phyloP scores from a whole-genome alignment of 2,797 vertebrate species.

The Platalea minor region DNA sequence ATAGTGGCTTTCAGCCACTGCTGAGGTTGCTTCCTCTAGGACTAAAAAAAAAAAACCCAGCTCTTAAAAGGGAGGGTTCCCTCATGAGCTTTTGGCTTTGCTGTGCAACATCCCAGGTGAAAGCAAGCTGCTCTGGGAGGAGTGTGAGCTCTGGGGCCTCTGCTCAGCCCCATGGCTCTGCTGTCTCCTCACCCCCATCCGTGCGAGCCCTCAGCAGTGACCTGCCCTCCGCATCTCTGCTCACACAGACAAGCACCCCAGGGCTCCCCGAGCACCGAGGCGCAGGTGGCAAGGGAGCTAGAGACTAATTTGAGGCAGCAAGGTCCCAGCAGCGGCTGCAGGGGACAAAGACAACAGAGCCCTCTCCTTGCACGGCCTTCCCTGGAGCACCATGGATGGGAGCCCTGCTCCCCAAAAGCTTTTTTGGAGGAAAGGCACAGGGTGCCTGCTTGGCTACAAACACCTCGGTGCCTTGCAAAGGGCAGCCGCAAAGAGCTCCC shows the following conservation, averaged over 20 bases:
- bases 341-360: neutral
- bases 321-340: neutral
- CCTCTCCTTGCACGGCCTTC: neutral
- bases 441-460: neutral
- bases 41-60: neutral
- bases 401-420: neutral
- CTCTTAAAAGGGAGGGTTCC: neutral
- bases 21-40: neutral
- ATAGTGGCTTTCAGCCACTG: neutral
- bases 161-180: neutral
- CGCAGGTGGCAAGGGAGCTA: neutral
- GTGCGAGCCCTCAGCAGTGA: neutral
- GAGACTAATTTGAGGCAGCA: neutral
- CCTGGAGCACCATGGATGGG: neutral
- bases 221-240: neutral
- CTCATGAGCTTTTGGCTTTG: neutral
- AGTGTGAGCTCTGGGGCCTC: neutral
- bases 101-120: neutral
- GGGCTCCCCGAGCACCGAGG: rapidly evolving
- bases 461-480: neutral
- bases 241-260: neutral
- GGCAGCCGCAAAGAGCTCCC: neutral
- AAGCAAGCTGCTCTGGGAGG: neutral
- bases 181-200: neutral
- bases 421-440: neutral